Evolutionary conservation across 2,888 invertebrate species (phyloP).

Genomic region (Agriopis aurantiaria): DNA sequence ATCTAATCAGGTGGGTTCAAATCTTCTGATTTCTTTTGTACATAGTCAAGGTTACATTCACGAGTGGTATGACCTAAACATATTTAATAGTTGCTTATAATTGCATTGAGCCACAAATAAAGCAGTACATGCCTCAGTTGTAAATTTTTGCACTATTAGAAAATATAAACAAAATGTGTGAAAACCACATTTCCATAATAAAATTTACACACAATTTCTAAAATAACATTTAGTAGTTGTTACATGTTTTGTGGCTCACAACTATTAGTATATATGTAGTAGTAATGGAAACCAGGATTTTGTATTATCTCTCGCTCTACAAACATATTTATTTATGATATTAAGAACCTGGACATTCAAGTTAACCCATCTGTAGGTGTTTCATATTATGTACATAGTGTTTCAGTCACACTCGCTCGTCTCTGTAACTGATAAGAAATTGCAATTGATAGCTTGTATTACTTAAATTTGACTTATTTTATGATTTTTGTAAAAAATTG

Average conservation of each 20-base stretch:
- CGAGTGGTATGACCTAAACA: conserved; percentile 35
- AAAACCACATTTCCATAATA: no score
- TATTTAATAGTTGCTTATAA: neutral
- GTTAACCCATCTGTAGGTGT: no score
- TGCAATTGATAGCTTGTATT: conserved; percentile 50
- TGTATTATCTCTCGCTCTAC: neutral
- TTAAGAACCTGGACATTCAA: no score
- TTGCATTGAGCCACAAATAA: neutral
- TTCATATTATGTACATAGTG: neutral
- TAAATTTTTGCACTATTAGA: no score
- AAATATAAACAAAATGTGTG: no score
- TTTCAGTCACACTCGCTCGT: conserved; percentile 38
- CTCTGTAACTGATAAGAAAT: conserved; percentile 51
- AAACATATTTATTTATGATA: no score
- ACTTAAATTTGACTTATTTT: conserved; percentile 49
- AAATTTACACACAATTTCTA: no score
- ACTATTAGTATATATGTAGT: neutral
- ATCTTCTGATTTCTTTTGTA: conserved; percentile 57
- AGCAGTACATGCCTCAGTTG: neutral
- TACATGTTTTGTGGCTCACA: neutral
- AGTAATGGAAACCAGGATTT: neutral
- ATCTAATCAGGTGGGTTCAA: conserved; percentile 71
- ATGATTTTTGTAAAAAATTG: conserved; percentile 26
- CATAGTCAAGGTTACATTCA: conserved; percentile 44
- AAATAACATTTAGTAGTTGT: neutral